phyloP scores from a whole-genome alignment of 2,888 invertebrate species.

The Gastrophysa polygoni region DNA sequence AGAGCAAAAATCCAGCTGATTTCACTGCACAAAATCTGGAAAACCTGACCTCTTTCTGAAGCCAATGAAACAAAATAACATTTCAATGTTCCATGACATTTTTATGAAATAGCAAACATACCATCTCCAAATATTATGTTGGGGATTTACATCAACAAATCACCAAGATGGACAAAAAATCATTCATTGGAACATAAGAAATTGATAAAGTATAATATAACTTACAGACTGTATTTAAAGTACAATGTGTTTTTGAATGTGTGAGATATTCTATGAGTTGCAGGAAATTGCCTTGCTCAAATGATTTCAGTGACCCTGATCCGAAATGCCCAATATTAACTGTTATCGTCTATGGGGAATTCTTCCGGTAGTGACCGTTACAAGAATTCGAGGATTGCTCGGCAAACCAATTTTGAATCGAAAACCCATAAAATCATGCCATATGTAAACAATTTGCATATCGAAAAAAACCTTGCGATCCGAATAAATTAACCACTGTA shows the following conservation, averaged over 20 bases:
- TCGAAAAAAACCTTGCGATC: neutral
- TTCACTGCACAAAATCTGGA: too few relatives aligned
- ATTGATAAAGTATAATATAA: too few relatives aligned
- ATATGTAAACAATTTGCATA: neutral
- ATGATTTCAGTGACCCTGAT: neutral
- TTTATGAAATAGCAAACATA: too few relatives aligned
- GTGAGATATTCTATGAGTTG: neutral
- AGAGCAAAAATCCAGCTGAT: too few relatives aligned
- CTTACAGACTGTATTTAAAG: too few relatives aligned
- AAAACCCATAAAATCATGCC: neutral
- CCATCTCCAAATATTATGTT: too few relatives aligned
- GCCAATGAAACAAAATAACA: too few relatives aligned
- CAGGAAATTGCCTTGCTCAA: neutral
- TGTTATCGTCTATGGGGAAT: neutral
- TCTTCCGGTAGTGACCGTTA: neutral
- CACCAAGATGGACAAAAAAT: too few relatives aligned
- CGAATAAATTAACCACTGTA: neutral
- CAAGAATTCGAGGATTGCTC: neutral
- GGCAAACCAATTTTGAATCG: neutral
- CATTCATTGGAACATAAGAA: too few relatives aligned
- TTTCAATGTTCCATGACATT: too few relatives aligned
- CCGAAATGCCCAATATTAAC: neutral
- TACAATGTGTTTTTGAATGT: neutral
- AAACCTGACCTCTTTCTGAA: too few relatives aligned
- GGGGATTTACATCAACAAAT: too few relatives aligned